Base-by-base conservation (phyloP, 1,140 invertebrate species). In the Drosophila ambigua region DNA sequence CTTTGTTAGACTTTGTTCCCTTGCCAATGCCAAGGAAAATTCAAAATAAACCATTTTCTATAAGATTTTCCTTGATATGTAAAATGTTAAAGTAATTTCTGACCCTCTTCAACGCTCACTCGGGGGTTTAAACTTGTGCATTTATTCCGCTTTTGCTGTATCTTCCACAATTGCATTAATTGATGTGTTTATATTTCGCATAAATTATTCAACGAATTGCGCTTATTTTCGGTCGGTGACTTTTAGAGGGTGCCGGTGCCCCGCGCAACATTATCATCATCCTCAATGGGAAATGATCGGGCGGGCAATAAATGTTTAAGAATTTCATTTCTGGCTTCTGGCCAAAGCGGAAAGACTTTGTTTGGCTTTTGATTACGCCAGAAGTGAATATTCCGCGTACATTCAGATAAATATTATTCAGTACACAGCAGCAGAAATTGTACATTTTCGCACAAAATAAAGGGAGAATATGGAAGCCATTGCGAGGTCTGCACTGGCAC, bases 291-390 rank as follows among this genome's bases (percentile, higher is more conserved):
- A 23, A 26, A 64, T 20, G 31, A 28, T 46, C 24, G 26, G 20
- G 7, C 16, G 44, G 16, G 52, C 51, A 55, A 58, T 58, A 50
- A 69, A 50, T 68, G 31, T 69, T 71, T 50, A 60, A 71, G 66
- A 72, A 71, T 71, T 71, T 52, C 9, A 16, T 13, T 51, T 46
- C 59, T 80, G 54, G 77, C 69, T 43, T 48, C 31, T 43, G 59
- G 63, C 63, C 75, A 78, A 71, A 66, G 55, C 66, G 76, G 52
- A 79, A 71, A 71, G 64, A 71, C 52, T 69, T 69, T 71, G 65
- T 71, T 76, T 61, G 55, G 50, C 51, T 68, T 46, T 52, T 75
- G 72, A 68, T 55, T 76, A 43, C n/a, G 51, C 26, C 13, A 28
- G 46, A 49, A 44, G 35, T 11, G 48, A 58, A 59, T 44, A 59